Evolutionary conservation across 2,797 vertebrate genomes (phyloP).

Genomic region (Xenopus petersii): DNA sequence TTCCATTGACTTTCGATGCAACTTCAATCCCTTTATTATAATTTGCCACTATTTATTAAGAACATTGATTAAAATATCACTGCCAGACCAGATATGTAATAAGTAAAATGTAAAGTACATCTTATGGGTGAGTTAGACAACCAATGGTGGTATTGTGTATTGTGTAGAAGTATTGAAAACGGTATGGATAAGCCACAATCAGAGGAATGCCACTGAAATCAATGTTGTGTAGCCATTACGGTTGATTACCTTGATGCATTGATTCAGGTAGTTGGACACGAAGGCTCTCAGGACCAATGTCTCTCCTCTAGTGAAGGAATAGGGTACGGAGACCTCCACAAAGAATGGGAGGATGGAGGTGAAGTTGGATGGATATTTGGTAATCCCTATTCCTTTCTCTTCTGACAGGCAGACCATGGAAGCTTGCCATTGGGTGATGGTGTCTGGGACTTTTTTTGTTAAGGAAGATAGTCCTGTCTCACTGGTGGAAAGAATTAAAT

Average conservation of each 20-base stretch:
- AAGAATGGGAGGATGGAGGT: constrained; percentile 21
- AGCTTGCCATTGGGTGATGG: constrained; percentile 14
- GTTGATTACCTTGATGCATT: constrained; percentile 16
- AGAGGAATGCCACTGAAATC: too few relatives aligned
- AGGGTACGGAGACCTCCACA: background rate
- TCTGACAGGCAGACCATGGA: background rate
- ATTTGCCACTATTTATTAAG: too few relatives aligned
- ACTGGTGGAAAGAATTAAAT: background rate
- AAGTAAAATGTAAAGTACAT: too few relatives aligned
- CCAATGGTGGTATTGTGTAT: too few relatives aligned
- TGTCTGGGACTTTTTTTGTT: constrained; percentile 3
- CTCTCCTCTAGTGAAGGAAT: constrained; percentile 8
- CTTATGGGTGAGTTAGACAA: too few relatives aligned
- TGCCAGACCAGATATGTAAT: too few relatives aligned
- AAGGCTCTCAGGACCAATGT: background rate
- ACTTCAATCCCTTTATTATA: too few relatives aligned
- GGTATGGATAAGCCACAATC: too few relatives aligned
- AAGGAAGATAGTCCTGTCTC: background rate
- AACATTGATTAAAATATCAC: too few relatives aligned
- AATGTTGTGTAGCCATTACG: too few relatives aligned
- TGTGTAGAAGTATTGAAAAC: too few relatives aligned
- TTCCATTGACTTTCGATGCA: too few relatives aligned
- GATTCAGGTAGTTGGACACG: background rate
- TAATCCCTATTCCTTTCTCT: background rate
- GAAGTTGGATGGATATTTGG: constrained; percentile 5